Base-by-base conservation (phyloP, 2,888 invertebrate genomes). In the Chydorus sphaericus region DNA sequence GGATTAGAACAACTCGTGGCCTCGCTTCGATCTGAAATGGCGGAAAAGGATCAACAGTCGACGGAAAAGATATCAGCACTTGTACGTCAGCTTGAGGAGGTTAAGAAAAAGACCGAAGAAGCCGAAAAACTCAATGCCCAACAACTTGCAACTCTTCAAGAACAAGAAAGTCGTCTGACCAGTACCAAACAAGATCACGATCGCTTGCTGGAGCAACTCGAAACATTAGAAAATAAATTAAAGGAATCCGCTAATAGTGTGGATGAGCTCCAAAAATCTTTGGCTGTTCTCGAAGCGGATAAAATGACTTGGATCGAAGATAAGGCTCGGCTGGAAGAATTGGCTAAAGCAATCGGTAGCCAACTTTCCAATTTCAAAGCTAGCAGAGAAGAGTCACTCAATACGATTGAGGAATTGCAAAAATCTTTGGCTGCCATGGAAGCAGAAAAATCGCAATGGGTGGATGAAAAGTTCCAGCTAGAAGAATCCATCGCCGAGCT, bases 51-150 rank as follows among this genome's bases (percentile, higher is more conserved):
- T 20, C 38, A 38, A 38, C 16, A 20, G 20, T 1, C 38, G 20
- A 20, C 3, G 38, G 38, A 38, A 38, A 20, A 38, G 20, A 38
- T 18, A n/a, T 38, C 38, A 3, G 18, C 8, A 38, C 14, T 38
- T 2, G 38, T 18, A n/a, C 71, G 73, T 59, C 72, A 75, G 65
- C 62, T 72, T 23, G 74, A 75, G 64, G 71, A 73, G 39, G 23
- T 53, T 30, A 48, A 57, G 16, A 57, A 54, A 20, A 49, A 58
- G 33, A n/a, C n/a, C n/a, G n/a, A n/a, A 14, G 16, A n/a, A 4
- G 20, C 23, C 4, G 18, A 39, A 16, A 18, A 39, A 39, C n/a
- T 39, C 4, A 39, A 39, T 39, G 16, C 39, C 16, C 18, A 18
- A 14, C 26, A 26, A 26, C 10, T 3, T 26, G 14, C 44, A 4